A percentile compares a stretch with the other conserved stretches of the same genome.
These are phyloP conservation scores for Norana najaformis DNA, from an alignment of 2,888 invertebrate genomes.

Conservation along the genomic window DNA sequence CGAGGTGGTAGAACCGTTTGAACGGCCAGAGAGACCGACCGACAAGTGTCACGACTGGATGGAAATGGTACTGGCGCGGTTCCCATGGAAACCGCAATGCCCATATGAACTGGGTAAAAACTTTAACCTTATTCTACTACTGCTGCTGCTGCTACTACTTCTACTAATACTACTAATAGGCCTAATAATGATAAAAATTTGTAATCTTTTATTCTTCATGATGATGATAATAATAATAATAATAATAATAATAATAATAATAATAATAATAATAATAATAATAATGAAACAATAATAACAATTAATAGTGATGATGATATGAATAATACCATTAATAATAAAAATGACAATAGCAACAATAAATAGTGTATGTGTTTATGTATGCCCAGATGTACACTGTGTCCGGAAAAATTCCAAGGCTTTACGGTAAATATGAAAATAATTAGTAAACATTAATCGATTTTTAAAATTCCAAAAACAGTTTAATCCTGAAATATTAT, in stretches of 20 bases:
- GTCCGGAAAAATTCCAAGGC: too few species aligned
- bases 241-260: background rate
- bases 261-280: background rate
- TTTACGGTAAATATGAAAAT: too few species aligned
- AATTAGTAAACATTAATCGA: too few species aligned
- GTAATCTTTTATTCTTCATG: background rate
- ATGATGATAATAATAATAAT: background rate
- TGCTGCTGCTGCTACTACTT: too few species aligned
- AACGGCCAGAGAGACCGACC: conserved; percentile 31
- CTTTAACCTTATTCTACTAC: background rate
- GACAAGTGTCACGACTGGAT: conserved; percentile 24
- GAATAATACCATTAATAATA: background rate
- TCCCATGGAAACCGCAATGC: conserved; percentile 27
- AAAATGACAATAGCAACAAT: background rate
- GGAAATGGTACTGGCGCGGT: background rate
- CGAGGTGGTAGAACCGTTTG: conserved; percentile 16
- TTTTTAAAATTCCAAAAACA: too few species aligned
- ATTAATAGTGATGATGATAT: background rate
- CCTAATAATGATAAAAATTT: too few species aligned
- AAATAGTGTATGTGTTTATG: background rate
- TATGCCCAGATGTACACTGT: background rate
- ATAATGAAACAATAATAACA: background rate
- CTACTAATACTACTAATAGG: too few species aligned
- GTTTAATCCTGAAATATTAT: too few species aligned
- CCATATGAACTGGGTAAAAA: conserved; percentile 26